These are phyloP conservation scores for Vultur gryphus DNA, from an alignment of 2,797 vertebrate genomes.

Conservation along the genomic window DNA sequence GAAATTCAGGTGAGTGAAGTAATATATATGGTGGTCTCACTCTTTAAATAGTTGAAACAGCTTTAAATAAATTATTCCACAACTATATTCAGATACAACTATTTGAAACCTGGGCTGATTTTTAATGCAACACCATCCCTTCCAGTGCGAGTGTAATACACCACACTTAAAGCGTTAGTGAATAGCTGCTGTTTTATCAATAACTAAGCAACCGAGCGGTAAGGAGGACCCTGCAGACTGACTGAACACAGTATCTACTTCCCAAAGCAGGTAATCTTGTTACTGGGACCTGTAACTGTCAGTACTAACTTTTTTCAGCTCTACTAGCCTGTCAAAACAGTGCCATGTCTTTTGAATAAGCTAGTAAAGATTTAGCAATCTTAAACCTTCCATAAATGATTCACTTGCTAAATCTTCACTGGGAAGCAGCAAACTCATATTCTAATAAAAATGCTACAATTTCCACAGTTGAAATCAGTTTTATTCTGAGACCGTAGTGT, in stretches of 20 bases:
- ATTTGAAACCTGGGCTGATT: not conserved
- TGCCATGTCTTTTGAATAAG: rapidly evolving
- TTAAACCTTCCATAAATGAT: not conserved
- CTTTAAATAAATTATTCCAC: not conserved
- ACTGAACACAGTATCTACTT: rapidly evolving
- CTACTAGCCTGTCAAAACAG: not conserved
- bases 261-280: not conserved
- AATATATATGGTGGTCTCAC: not conserved
- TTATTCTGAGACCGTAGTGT: not conserved
- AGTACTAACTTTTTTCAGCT: not conserved
- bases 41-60: not conserved
- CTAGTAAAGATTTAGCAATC: not conserved
- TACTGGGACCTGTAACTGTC: not conserved
- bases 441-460: not conserved
- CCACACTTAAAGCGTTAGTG: rapidly evolving
- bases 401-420: not conserved
- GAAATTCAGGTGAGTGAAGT: not conserved
- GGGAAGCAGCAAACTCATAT: not conserved
- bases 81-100: not conserved
- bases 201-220: rapidly evolving
- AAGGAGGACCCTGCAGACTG: too few relatives aligned
- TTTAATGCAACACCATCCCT: not conserved
- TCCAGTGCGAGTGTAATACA: rapidly evolving
- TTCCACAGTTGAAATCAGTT: not conserved
- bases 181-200: not conserved